Evolutionary conservation across 64 coral and sea anemone genomes (phyloP), one percentile per base, ranked within the genome.

Genomic region (Stichodactyla mertensii): DNA sequence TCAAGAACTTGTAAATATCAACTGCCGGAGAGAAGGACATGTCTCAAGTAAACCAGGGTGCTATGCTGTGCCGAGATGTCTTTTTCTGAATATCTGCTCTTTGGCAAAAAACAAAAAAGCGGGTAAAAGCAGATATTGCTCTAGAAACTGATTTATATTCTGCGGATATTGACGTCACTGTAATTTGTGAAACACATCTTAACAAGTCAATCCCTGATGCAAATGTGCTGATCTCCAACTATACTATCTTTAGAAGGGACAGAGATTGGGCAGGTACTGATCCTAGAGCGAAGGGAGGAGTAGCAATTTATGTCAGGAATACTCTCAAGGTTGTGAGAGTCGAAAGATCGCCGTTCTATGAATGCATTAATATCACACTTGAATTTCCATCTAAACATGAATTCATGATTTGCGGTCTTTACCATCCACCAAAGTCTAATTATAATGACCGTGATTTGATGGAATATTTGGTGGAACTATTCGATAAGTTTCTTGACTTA

Each of bases 51-150:
- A 45, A 45, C 36, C 36, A 45, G 36, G 36, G 36, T 45, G 36
- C 36, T 52, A 19, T 87, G 15, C 70, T 7, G 86, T 77, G 4
- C 70, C 70, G 3, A 45, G 36, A 45, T 45, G 45, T 24, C 52
- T 83, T 10, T 82, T 89, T 26, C 79, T 89, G 0, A 93, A 89
- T 64, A 92, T 92, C 54, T 92, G 86, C 55, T 66, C 70, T 55
- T 62, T 92, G 80, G 74, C 80, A 61, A 92, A 92, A 0, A 78
- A 92, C 81, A 16, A 87, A 87, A 55, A 92, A 92, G 56, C 54
- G 69, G 84, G 78, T 92, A 57, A 88, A 70, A 54, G 86, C 91
- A 52, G 28, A 61, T 60, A 67, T 85, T 22, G 81, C 86, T 71
- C 83, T 88, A 54, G 91, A 88, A 26, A 64, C 91, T 51, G 86